Percentiles rank a stretch among this genome's conserved stretches.
Conservation (phyloP, 2,113 vertebrate species). For the Camelus dromedarius region DNA sequence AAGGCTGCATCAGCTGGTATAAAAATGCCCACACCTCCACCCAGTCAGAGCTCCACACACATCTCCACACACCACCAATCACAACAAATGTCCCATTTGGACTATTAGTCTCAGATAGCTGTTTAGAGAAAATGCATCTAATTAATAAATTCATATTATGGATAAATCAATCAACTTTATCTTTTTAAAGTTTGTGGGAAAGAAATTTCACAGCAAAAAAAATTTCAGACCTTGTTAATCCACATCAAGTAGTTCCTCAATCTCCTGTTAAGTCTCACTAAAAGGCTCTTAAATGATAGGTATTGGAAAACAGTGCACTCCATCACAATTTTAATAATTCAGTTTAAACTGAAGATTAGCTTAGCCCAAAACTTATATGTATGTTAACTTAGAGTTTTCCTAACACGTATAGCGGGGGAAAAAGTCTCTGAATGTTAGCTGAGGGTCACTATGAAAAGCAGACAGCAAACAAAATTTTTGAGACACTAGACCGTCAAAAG, state of each 20-base stretch:
- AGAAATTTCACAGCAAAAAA: constrained; percentile 31
- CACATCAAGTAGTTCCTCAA: background rate
- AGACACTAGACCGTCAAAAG: background rate
- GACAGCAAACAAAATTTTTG: background rate
- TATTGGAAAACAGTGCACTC: background rate
- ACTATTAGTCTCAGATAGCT: background rate
- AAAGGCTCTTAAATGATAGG: background rate
- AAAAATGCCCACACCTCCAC: no score
- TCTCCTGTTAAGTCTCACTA: background rate
- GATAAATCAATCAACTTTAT: background rate
- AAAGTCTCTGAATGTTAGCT: background rate
- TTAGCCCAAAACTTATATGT: background rate
- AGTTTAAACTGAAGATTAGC: background rate
- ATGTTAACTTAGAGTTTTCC: background rate
- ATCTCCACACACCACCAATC: background rate
- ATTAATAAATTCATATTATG: background rate
- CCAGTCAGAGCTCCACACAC: background rate
- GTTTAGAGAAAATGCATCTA: background rate
- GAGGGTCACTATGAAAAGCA: background rate
- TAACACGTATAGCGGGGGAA: background rate
- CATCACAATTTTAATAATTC: background rate
- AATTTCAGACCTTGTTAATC: background rate
- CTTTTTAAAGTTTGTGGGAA: background rate
- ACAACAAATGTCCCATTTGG: background rate
- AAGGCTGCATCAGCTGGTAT: no score